Evolutionary conservation across 1,140 invertebrate genomes (phyloP).

Genomic region (Pachyrhynchus sulphureomaculatus): DNA sequence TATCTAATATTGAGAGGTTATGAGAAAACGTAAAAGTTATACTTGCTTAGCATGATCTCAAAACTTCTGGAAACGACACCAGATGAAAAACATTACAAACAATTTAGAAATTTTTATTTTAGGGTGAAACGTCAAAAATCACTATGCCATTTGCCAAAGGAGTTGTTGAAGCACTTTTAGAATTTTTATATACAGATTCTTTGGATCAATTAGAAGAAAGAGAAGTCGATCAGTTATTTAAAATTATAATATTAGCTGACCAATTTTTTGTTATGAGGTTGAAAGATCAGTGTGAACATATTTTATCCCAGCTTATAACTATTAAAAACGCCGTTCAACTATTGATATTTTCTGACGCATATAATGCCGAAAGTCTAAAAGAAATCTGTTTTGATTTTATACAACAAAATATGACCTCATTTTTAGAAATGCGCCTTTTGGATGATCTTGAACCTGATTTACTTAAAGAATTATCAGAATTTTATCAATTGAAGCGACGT

Average conservation of each 20-base stretch:
- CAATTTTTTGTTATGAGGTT: slow-evolving; percentile 66
- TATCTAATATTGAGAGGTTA: too few relatives aligned
- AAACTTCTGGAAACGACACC: too few relatives aligned
- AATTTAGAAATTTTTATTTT: slow-evolving; percentile 35
- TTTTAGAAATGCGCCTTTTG: slow-evolving; percentile 66
- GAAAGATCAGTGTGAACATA: slow-evolving; percentile 67
- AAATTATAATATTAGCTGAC: slow-evolving; percentile 68
- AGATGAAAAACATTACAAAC: too few relatives aligned
- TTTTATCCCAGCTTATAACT: slow-evolving; percentile 61
- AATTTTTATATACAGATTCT: slow-evolving; percentile 69
- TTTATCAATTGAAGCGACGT: slow-evolving; percentile 54
- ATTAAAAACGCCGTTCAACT: slow-evolving; percentile 70
- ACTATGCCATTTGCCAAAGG: slow-evolving; percentile 38
- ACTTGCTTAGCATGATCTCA: too few relatives aligned
- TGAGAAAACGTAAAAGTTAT: too few relatives aligned
- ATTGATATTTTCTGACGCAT: slow-evolving; percentile 66
- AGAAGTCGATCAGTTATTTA: slow-evolving; percentile 63
- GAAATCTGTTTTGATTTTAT: slow-evolving; percentile 70
- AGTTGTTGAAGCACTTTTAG: slow-evolving; percentile 61
- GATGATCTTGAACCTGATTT: slow-evolving; percentile 60
- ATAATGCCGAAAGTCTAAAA: slow-evolving; percentile 68
- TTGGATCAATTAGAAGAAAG: slow-evolving; percentile 57
- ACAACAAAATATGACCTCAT: slow-evolving; percentile 62
- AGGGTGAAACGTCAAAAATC: slow-evolving; percentile 36
- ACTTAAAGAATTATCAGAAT: slow-evolving; percentile 62